Conservation (phyloP, 1,140 invertebrate genomes). For the Papilio helenus region DNA sequence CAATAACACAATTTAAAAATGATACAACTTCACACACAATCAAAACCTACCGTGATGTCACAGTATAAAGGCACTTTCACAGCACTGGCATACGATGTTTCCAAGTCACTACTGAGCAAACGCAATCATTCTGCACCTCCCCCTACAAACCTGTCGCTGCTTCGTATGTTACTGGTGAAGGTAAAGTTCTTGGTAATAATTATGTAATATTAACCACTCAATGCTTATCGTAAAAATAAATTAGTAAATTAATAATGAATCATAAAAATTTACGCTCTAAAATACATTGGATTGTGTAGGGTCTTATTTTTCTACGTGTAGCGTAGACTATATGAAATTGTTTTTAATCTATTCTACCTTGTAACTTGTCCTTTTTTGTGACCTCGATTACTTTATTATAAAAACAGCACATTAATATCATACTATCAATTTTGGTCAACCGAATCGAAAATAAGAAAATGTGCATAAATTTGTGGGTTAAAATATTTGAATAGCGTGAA, state of each 20-base stretch:
- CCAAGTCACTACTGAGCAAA: not conserved
- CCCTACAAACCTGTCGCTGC: constrained; percentile 18
- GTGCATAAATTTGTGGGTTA: too few relatives aligned
- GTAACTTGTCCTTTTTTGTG: not conserved
- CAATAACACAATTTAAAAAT: not conserved
- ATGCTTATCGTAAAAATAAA: not conserved
- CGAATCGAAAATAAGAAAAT: too few relatives aligned
- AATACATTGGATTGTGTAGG: not conserved
- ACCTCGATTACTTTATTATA: not conserved
- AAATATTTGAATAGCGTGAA: not conserved
- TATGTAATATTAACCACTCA: constrained; percentile 15
- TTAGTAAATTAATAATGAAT: not conserved
- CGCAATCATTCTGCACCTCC: constrained; percentile 11
- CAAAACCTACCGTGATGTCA: constrained; percentile 28
- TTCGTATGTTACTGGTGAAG: constrained; percentile 25
- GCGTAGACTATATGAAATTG: not conserved
- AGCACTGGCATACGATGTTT: constrained; percentile 10
- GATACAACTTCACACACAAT: not conserved
- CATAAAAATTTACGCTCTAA: not conserved
- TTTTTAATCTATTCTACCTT: not conserved
- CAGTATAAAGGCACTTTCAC: constrained; percentile 26
- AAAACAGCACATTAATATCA: not conserved
- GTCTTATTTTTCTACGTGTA: too few relatives aligned
- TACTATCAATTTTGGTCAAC: not conserved
- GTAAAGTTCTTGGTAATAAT: constrained; percentile 14